Evolutionary conservation across 2,888 invertebrate species (phyloP), one percentile per base, ranked within the genome.

Genomic region (Yponomeuta sedellus): DNA sequence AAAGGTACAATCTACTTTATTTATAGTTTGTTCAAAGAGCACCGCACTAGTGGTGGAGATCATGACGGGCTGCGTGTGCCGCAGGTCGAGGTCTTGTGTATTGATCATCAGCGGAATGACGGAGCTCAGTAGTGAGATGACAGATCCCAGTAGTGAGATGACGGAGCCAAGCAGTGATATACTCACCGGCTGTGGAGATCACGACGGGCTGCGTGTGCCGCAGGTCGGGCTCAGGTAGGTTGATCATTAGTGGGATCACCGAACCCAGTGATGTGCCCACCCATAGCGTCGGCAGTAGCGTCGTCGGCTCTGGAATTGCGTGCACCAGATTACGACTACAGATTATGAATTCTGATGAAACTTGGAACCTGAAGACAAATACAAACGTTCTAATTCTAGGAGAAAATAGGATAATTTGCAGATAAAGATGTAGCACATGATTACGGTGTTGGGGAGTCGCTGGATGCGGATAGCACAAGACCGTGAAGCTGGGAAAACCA

Each of bases 231-330:
- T 96, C 95, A 69, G 96, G 94, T 73, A 96, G 94, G 82, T 94
- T 95, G 81, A 99, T 94, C 85, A 96, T 94, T 87, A 99, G 95
- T 70, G 98, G 97, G 78, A 99, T 93, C 82, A 98, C 97, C 68
- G 99, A 98, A 76, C 99, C 99, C 77, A 97, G 93, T 86, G 97
- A 98, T 74, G 99, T 99, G 77, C 99, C 99, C 77, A 99, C 95
- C 99, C 99, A 99, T 72, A 99, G 92, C 75, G 98, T 98, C 73
- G 99, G 98, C 77, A 93, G 88, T 80, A 96, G 92, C 75, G 95
- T 93, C 83, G 94, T 94, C 75, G 96, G 95, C 92, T 98, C 98
- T 98, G 85, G 28, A 61, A 67, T 19, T 19, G n/a, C 20, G 2
- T 58, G 5, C 20, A 58, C 20, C 34, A 52, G 12, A 16, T 52